Conservation (phyloP, 2,113 vertebrate species). For the Mus spicilegus region DNA sequence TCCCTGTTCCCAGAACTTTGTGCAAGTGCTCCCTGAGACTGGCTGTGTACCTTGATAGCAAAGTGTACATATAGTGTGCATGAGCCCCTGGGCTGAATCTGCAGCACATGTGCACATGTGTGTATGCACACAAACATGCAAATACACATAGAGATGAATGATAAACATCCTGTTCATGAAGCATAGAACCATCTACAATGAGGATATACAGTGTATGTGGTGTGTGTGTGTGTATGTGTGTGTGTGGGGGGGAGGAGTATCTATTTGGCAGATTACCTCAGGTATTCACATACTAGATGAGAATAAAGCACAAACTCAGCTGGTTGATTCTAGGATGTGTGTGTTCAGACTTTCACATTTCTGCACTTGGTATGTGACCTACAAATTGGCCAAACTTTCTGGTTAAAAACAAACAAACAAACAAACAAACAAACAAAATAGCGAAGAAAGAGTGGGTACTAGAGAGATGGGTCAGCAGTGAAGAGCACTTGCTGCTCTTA, state of each 20-base stretch:
- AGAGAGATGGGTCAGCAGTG: background rate
- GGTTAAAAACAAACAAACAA: background rate
- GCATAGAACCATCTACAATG: background rate
- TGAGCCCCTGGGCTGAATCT: background rate
- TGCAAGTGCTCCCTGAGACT: background rate
- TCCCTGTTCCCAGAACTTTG: conserved; percentile 25
- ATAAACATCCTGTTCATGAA: background rate
- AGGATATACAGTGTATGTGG: background rate
- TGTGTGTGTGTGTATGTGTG: too few relatives aligned
- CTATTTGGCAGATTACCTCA: background rate
- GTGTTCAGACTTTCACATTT: background rate
- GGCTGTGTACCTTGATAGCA: background rate
- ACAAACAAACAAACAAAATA: background rate
- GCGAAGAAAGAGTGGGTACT: background rate
- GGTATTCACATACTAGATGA: background rate
- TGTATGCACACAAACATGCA: background rate
- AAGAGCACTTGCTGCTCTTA: background rate
- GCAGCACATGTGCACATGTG: too few relatives aligned
- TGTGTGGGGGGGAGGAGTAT: background rate
- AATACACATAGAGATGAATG: background rate
- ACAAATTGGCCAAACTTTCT: background rate
- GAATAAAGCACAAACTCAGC: background rate
- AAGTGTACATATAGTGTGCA: background rate
- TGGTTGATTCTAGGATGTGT: too few relatives aligned
- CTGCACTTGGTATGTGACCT: background rate